Base-by-base conservation (phyloP, 2,888 invertebrate species). In the Blastobasis lacticolella region DNA sequence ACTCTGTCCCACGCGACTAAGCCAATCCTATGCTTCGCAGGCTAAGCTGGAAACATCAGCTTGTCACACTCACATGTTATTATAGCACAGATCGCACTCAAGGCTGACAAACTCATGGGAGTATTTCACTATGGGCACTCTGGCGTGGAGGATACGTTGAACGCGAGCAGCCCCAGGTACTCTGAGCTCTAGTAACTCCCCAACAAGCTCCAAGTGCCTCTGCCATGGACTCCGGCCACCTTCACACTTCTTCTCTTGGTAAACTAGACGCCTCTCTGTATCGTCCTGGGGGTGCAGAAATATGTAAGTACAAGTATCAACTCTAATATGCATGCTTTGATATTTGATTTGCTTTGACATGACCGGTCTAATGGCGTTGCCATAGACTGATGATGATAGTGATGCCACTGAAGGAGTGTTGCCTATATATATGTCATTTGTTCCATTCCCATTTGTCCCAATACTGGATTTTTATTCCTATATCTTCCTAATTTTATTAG, bases 81-180 rank as follows among this genome's bases (percentile, higher is more conserved):
- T 90, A 84, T 94, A 92, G 46, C 95, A 94, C 36, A 97, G 83
- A 75, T 98, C 97, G 72, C 96, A 95, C 59, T 96, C 95, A 46
- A 97, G 76, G 49, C 91, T 92, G 0, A 94, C 91, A 53, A 93
- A 88, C 49, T 91, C 90, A 69, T 97, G 95, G 57, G 90, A 86
- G 71, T 93, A 97, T 78, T 96, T 96, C 50, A 97, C 91, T 58
- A 98, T 97, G 5, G 97, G 97, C 46, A 97, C 95, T 42, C 95
- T 86, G 0, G 97, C 97, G 67, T 94, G 91, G 41, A 96, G 84
- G 62, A 97, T 95, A 57, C 92, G 89, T 56, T 90, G 81, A 10
- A 95, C 92, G 60, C 93, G 90, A 2, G 82, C 74, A 54, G 93
- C 91, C 9, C 95, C 95, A 0, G 96, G 94, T 50, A 94, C 75